Conservation (phyloP, 2,888 invertebrate species). For the Camponotus fellah region DNA sequence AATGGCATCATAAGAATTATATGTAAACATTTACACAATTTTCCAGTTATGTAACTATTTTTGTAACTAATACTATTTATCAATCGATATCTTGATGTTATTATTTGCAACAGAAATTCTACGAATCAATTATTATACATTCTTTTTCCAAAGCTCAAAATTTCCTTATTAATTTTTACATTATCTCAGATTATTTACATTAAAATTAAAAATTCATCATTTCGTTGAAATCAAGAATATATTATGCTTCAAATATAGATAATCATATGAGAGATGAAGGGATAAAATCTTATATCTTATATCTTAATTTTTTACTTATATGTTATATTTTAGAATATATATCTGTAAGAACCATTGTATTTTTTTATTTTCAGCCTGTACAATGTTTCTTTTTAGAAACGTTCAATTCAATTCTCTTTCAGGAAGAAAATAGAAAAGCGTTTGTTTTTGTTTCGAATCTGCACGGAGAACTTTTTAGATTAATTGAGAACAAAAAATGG, state of each 20-base stretch:
- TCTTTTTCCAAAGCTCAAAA: background rate
- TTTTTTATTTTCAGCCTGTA: background rate
- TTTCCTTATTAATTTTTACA: background rate
- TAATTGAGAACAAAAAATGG: background rate
- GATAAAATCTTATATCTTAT: background rate
- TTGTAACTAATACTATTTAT: background rate
- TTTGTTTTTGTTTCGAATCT: background rate
- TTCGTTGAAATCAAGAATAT: conserved; percentile 1
- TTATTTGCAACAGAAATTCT: background rate
- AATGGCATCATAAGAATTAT: background rate
- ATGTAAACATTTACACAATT: background rate
- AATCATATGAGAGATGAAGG: background rate
- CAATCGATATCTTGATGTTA: background rate
- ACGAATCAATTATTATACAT: background rate
- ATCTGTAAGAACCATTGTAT: background rate
- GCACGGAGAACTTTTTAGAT: background rate
- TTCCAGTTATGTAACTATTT: background rate
- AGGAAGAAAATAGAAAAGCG: background rate
- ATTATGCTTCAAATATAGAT: background rate
- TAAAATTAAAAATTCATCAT: background rate
- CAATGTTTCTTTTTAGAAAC: background rate
- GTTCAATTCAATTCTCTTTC: background rate
- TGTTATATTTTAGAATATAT: background rate
- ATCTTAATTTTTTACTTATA: background rate
- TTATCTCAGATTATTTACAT: background rate